phyloP scores from a whole-genome alignment of 2,888 invertebrate genomes.

The Acleris emargana region DNA sequence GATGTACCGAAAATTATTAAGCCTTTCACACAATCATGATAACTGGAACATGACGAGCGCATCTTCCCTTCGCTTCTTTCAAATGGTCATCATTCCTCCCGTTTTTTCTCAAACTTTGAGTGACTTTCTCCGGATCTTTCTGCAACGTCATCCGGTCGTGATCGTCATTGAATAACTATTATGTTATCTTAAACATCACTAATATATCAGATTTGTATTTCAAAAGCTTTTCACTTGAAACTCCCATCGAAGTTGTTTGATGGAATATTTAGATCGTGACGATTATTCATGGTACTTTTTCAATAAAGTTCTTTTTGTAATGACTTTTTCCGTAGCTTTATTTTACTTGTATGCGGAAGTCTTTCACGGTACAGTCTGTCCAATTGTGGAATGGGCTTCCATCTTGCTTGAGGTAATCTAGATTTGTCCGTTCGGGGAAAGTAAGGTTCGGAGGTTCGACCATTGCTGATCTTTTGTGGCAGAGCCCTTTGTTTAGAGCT shows the following conservation, averaged over 20 bases:
- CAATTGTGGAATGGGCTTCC: too few relatives aligned
- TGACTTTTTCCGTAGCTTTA: too few relatives aligned
- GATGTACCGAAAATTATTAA: neutral
- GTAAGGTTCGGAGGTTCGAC: too few relatives aligned
- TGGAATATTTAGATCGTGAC: neutral
- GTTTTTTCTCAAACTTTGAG: constrained; percentile 14
- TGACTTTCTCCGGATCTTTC: constrained; percentile 17
- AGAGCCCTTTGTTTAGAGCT: too few relatives aligned
- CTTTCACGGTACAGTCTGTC: too few relatives aligned
- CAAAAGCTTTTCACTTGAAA: constrained; percentile 16
- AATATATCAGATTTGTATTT: constrained; percentile 21
- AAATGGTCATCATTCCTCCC: constrained; percentile 1
- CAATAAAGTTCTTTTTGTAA: too few relatives aligned
- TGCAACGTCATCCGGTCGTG: constrained; percentile 20
- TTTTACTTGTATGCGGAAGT: too few relatives aligned
- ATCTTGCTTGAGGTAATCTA: too few relatives aligned
- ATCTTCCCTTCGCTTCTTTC: constrained; percentile 11
- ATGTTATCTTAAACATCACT: constrained; percentile 24
- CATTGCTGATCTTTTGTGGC: too few relatives aligned
- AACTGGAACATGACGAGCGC: constrained; percentile 15
- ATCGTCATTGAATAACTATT: constrained; percentile 20
- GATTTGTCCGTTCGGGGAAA: too few relatives aligned
- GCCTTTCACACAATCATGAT: constrained; percentile 9
- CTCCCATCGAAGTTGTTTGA: constrained; percentile 2
- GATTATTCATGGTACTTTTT: too few relatives aligned